Evolutionary conservation across 2,797 vertebrate species (phyloP).

Genomic region (Sebastes steindachneri): DNA sequence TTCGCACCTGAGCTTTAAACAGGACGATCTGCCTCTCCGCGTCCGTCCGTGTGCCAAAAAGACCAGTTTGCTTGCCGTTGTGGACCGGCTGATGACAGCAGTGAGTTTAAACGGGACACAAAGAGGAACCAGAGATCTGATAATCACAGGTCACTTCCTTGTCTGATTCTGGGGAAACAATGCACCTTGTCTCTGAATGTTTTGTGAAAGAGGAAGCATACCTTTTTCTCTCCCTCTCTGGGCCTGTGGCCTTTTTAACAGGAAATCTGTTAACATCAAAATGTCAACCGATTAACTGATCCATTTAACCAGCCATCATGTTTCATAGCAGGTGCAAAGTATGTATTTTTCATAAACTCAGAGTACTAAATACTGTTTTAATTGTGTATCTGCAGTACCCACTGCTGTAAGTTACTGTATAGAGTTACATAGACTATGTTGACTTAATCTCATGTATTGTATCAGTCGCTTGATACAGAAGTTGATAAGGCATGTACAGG

Average conservation of each 20-base stretch:
- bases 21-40: neutral
- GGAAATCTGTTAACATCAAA: neutral
- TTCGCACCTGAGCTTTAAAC: conserved; percentile 32
- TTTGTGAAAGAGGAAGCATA: conserved; percentile 77
- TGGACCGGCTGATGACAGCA: conserved; percentile 5
- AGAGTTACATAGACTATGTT: neutral
- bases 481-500: neutral
- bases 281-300: neutral
- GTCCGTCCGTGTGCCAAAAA: conserved; percentile 1
- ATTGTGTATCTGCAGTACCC: neutral
- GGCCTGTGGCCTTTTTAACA: conserved; percentile 16
- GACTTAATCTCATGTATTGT: neutral
- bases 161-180: conserved; percentile 75
- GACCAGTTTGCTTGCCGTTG: neutral
- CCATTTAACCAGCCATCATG: neutral
- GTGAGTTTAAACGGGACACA: conserved; percentile 64
- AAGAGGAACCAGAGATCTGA: conserved; percentile 80
- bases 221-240: neutral
- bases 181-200: conserved; percentile 68
- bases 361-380: neutral
- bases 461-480: neutral
- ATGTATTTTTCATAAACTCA: neutral
- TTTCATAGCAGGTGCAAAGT: neutral
- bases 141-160: conserved; percentile 78
- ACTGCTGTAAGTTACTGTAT: neutral